These are phyloP conservation scores for Oenanthe melanoleuca DNA, from an alignment of 2,113 vertebrate species.

Conservation along the genomic window DNA sequence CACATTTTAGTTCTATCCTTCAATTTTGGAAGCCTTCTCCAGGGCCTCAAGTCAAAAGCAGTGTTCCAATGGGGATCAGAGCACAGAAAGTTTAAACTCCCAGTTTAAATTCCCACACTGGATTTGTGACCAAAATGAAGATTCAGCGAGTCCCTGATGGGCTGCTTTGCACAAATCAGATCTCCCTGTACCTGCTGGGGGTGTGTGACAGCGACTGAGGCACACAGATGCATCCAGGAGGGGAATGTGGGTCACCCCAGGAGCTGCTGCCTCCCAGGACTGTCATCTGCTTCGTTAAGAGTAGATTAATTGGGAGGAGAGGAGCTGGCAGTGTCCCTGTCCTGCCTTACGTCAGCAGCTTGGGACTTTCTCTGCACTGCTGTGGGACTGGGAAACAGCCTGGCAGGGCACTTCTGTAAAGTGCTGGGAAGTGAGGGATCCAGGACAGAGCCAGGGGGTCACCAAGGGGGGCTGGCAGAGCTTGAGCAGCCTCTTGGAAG, in stretches of 20 bases:
- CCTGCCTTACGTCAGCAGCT: neutral
- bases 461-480: neutral
- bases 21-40: too few relatives aligned
- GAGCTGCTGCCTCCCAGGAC: neutral
- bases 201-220: neutral
- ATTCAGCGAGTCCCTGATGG: neutral
- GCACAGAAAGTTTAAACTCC: too few relatives aligned
- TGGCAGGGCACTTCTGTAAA: neutral
- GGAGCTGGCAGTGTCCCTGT: neutral
- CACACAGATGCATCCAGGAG: neutral
- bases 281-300: slow-evolving; percentile 33
- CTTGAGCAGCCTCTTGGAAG: neutral
- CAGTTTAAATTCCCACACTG: neutral
- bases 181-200: neutral
- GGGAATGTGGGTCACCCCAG: slow-evolving; percentile 20
- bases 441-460: neutral
- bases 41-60: too few relatives aligned
- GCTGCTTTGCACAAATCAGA: neutral
- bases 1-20: too few relatives aligned
- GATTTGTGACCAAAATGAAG: neutral
- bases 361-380: neutral
- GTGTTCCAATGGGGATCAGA: too few relatives aligned
- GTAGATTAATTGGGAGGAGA: neutral
- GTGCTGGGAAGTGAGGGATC: rapidly evolving
- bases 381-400: rapidly evolving